These are phyloP conservation scores for Melanotaenia trifasciata DNA, from an alignment of 2,797 vertebrate species.

Conservation along the genomic window DNA sequence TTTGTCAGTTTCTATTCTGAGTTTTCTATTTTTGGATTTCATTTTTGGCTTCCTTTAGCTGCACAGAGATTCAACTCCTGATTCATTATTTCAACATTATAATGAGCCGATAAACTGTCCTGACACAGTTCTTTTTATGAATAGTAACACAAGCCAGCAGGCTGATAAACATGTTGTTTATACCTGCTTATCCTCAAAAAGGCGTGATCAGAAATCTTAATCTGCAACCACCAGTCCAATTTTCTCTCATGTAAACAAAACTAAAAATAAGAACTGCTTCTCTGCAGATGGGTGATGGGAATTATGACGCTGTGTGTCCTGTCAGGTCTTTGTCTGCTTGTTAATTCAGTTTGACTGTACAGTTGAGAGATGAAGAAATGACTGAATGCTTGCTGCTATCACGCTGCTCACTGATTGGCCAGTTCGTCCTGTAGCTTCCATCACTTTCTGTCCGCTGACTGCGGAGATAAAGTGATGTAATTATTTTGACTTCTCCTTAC, in stretches of 20 bases:
- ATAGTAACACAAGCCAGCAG: background rate
- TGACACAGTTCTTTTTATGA: background rate
- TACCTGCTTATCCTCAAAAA: slow-evolving; percentile 5
- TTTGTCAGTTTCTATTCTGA: slow-evolving; percentile 65
- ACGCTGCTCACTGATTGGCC: slow-evolving; percentile 52
- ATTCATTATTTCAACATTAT: slow-evolving; percentile 24
- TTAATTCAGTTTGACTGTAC: slow-evolving; percentile 29
- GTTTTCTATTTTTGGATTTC: slow-evolving; percentile 57
- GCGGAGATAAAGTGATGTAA: slow-evolving; percentile 66
- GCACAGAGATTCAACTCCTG: slow-evolving; percentile 19
- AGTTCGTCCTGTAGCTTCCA: slow-evolving; percentile 46
- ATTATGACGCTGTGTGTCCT: slow-evolving; percentile 2
- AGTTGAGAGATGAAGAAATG: slow-evolving; percentile 21
- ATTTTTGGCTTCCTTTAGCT: slow-evolving; percentile 20
- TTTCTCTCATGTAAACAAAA: background rate
- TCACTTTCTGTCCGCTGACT: slow-evolving; percentile 57
- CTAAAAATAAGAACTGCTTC: background rate
- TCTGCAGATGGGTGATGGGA: background rate
- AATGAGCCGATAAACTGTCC: slow-evolving; percentile 5
- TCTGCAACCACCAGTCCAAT: background rate
- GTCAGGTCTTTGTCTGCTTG: slow-evolving; percentile 1
- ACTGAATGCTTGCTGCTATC: slow-evolving; percentile 18
- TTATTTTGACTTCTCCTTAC: slow-evolving; percentile 68
- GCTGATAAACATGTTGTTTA: background rate
- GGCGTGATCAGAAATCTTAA: background rate